Evolutionary conservation across 2,888 invertebrate genomes (phyloP).

Genomic region (Synanthedon myopaeformis): DNA sequence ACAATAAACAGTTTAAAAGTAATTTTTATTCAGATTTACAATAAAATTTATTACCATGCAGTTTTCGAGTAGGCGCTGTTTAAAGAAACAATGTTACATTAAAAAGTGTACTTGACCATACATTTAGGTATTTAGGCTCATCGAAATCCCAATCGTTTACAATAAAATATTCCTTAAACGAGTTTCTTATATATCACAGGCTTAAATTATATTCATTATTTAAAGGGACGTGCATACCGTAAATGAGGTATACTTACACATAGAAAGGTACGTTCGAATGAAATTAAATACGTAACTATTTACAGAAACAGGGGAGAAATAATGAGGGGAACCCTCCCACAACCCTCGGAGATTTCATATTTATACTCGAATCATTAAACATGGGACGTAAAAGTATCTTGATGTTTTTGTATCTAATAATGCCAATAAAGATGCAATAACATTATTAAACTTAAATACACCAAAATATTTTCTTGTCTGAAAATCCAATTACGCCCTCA

Average conservation of each 20-base stretch:
- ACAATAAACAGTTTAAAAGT: too few species aligned
- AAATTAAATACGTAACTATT: slow-evolving; percentile 63
- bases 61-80: too few species aligned
- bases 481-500: too few species aligned
- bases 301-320: slow-evolving; percentile 69
- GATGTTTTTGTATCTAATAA: slow-evolving; percentile 2
- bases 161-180: slow-evolving; percentile 41
- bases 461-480: too few species aligned
- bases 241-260: slow-evolving; percentile 44
- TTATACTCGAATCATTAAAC: slow-evolving; percentile 37
- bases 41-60: too few species aligned
- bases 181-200: slow-evolving; percentile 68
- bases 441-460: slow-evolving; percentile 6
- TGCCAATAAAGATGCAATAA: slow-evolving; percentile 12
- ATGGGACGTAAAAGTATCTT: slow-evolving; percentile 13
- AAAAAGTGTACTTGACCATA: too few species aligned
- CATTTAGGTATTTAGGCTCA: background rate
- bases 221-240: slow-evolving; percentile 66
- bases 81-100: too few species aligned
- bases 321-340: slow-evolving; percentile 68
- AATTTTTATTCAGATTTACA: too few species aligned
- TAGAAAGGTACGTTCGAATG: slow-evolving; percentile 48
- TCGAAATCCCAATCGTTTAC: background rate
- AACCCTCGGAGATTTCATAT: slow-evolving; percentile 68
- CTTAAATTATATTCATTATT: slow-evolving; percentile 64